These are phyloP conservation scores for Corythoichthys haematopterus DNA, from an alignment of 2,113 vertebrate species.

Conservation along the genomic window DNA sequence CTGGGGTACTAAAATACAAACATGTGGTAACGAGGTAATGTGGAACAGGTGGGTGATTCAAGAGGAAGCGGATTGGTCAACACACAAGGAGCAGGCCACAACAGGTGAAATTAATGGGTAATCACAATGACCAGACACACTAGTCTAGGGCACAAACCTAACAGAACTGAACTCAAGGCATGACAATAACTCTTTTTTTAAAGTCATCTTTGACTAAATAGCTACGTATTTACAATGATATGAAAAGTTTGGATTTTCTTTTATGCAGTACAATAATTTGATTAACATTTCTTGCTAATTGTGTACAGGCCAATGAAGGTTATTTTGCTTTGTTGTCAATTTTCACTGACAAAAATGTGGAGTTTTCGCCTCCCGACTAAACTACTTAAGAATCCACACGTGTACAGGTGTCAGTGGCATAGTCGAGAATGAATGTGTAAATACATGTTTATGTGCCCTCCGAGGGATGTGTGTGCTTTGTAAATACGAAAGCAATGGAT, in stretches of 20 bases:
- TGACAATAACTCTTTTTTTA: neutral
- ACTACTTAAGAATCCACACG: conserved; percentile 18
- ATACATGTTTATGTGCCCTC: conserved; percentile 31
- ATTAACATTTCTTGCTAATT: conserved; percentile 24
- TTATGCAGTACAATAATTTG: conserved; percentile 39
- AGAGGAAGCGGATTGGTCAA: too few species aligned
- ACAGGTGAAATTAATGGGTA: too few species aligned
- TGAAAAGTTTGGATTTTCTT: conserved; percentile 28
- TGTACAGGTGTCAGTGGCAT: conserved; percentile 24
- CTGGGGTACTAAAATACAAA: too few species aligned
- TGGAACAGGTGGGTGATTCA: too few species aligned
- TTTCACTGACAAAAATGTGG: conserved; percentile 54
- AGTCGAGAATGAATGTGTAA: conserved; percentile 59
- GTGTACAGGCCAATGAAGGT: conserved; percentile 23
- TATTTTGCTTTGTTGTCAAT: conserved; percentile 40
- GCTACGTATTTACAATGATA: conserved; percentile 24
- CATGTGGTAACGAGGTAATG: too few species aligned
- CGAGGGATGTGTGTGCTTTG: conserved; percentile 41
- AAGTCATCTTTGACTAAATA: conserved; percentile 19
- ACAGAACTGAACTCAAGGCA: too few species aligned
- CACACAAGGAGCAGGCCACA: too few species aligned
- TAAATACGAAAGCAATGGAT: conserved; percentile 46
- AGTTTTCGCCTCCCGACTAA: conserved; percentile 38
- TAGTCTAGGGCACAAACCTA: too few species aligned
- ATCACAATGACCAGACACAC: too few species aligned